Evolutionary conservation across 2,113 vertebrate genomes (phyloP).

Genomic region (Rhinoderma darwinii): DNA sequence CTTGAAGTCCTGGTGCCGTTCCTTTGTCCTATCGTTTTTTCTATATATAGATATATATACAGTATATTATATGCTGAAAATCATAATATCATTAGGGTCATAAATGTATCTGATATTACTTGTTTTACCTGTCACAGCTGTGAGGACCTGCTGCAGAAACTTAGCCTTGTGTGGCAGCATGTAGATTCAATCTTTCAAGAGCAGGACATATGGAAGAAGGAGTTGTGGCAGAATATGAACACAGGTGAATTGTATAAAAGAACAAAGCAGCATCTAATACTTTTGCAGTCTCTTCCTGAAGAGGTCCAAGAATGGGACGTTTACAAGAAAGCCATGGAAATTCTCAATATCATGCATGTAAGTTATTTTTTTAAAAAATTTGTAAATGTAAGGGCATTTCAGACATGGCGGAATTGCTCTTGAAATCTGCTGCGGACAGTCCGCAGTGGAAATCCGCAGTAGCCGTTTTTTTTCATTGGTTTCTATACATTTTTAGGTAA

Average conservation of each 20-base stretch:
- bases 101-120: background rate
- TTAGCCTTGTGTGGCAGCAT: slow-evolving; percentile 46
- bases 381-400: no score
- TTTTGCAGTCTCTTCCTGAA: slow-evolving; percentile 53
- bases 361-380: background rate
- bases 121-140: slow-evolving; percentile 26
- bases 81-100: no score
- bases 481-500: no score
- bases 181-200: slow-evolving; percentile 49
- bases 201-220: slow-evolving; percentile 44
- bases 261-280: slow-evolving; percentile 31
- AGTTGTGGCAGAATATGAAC: slow-evolving; percentile 57
- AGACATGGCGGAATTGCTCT: no score
- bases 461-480: no score
- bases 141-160: slow-evolving; percentile 49
- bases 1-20: no score
- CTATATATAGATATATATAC: no score
- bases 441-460: no score
- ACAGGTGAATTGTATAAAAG: slow-evolving; percentile 32
- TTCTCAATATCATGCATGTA: slow-evolving; percentile 56
- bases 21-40: no score
- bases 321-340: slow-evolving; percentile 42
- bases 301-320: slow-evolving; percentile 47
- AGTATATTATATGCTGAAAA: no score
- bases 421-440: no score